phyloP scores from a whole-genome alignment of 2,797 vertebrate species.

The Hozukius guyotensis region DNA sequence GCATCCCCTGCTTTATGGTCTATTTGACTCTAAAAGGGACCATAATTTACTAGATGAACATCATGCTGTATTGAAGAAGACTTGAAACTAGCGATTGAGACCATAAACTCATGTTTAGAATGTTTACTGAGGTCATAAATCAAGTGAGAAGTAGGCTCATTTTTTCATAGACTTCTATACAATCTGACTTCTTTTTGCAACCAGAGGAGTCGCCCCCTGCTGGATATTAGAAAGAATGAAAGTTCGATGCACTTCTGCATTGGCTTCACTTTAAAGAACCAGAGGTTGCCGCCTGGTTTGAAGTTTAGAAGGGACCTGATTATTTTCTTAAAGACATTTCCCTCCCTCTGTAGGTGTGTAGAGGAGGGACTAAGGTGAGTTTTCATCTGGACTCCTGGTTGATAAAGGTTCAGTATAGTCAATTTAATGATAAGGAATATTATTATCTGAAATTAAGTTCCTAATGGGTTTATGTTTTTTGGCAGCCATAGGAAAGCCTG shows the following conservation, averaged over 20 bases:
- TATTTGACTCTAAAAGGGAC: neutral
- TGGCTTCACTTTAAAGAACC: too few relatives aligned
- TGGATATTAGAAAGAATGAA: too few relatives aligned
- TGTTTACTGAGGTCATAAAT: neutral
- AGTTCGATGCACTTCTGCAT: accelerated
- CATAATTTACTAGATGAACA: neutral
- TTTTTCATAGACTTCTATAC: neutral
- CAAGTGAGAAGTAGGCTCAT: neutral
- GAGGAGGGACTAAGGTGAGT: neutral
- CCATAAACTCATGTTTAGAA: neutral
- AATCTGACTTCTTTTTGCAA: neutral
- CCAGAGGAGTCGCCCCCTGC: too few relatives aligned
- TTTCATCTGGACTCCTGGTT: neutral
- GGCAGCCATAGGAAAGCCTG: neutral
- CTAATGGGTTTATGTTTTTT: neutral
- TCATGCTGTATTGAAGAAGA: neutral
- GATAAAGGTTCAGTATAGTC: neutral
- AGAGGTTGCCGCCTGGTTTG: neutral
- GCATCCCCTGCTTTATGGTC: too few relatives aligned
- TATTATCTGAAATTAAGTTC: conserved; percentile 23
- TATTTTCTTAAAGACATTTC: neutral
- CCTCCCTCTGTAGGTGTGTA: neutral
- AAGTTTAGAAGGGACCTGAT: neutral
- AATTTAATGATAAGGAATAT: conserved; percentile 25
- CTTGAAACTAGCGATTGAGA: neutral